Base-by-base conservation (phyloP, 2,888 invertebrate species). In the Zaprionus obscuricornis region DNA sequence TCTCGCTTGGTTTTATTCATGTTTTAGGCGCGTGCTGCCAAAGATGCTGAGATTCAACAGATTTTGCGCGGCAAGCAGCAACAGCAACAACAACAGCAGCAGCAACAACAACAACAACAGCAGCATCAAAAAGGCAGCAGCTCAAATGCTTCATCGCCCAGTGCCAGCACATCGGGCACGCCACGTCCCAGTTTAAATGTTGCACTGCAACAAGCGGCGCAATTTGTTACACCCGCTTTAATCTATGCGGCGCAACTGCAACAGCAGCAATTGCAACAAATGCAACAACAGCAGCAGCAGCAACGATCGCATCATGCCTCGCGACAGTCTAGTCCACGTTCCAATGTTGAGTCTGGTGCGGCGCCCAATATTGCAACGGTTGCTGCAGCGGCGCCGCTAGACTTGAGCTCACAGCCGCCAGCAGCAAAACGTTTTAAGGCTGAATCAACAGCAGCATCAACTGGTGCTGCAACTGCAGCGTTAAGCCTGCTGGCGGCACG, bases 21-120 rank as follows among this genome's bases (percentile, higher is more conserved):
- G 22, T 14, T 46, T 11, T 18, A 90, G 90, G 90, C 90, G 57
- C 90, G 92, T 67, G 92, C 91, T 27, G 92, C 92, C 42, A 92
- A 92, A 84, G 92, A 93, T 83, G 91, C 91, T 17, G 92, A 92
- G 85, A 88, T 92, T 26, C 90, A 91, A 65, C 88, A 88, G 56
- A 88, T 89, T 49, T 72, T 90, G 54, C 88, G 88, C 62, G 77
- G 71, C 64, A 84, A 84, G 54, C 78, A 82, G 40, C 78, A 74
- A 31, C 75, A 67, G 40, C 72, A n/a, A n/a, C n/a, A n/a, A n/a
- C n/a, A n/a, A n/a, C n/a, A 66, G 47, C 69, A 70, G 27, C 69
- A 62, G 20, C 39, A 46, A 39, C 47, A 10, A 16, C 24, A 27
- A 17, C 58, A 65, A 13, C 70, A 64, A 24, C 66, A 64, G 26